Evolutionary conservation across 2,888 invertebrate species (phyloP), one percentile per base, ranked within the genome.

Genomic region (Ashinkailepas kermadecensis): DNA sequence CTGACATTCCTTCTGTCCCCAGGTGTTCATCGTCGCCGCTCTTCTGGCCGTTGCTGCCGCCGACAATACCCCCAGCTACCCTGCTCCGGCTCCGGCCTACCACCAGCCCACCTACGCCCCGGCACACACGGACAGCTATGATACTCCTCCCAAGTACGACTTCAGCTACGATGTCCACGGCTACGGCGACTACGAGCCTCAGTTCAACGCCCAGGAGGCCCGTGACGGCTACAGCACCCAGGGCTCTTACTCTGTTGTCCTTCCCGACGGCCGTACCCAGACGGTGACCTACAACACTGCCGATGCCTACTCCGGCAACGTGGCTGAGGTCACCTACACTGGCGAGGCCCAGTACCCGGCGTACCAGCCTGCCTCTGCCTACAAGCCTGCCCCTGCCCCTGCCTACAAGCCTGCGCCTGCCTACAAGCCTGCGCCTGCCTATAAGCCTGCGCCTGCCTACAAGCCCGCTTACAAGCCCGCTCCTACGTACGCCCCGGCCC

Each of bases 371-470:
- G 39, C 70, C 15, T 39, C 67, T 23, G 23, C 23, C 65, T 65
- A 65, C 65, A 65, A 65, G 65, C 4, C 65, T 9, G 65, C 67
- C 7, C 25, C 39, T 39, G 39, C 39, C 39, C 39, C 39, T 39
- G 39, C 67, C 70, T 70, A 70, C 70, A 70, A 70, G 39, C 39
- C 70, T 15, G 70, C 70, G 15, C 67, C 70, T 6, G 70, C 70
- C 70, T 62, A 62, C 62, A 15, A 10, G 70, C 39, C 39, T 4
- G 39, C 39, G n/a, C 39, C 39, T 39, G 39, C 67, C 70, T 70
- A 70, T 39, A 70, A 70, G 39, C 39, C 70, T 15, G 70, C 70
- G 15, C 67, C 70, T 6, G 70, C 70, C 70, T 62, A 62, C 62
- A 15, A 10, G 70, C 39, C 39, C 39, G 39, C 39, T 1, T 39